phyloP scores from a whole-genome alignment of 2,888 invertebrate species.

The Synanthedon andrenaeformis region DNA sequence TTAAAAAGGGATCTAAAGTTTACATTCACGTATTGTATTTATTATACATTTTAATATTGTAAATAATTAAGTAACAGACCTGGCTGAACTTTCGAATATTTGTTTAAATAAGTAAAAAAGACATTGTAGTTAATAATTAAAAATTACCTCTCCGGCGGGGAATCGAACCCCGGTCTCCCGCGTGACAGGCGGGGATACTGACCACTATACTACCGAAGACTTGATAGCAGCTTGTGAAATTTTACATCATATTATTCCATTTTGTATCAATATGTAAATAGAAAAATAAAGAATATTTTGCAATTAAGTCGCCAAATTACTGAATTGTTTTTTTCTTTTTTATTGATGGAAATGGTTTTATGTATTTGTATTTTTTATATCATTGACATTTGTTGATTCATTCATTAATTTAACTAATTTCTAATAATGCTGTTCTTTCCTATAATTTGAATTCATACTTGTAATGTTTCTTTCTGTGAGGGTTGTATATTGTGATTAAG shows the following conservation, averaged over 20 bases:
- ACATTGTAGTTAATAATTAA: neutral
- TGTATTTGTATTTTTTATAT: too few species aligned
- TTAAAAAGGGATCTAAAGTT: too few species aligned
- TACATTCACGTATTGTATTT: too few species aligned
- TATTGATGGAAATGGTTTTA: too few species aligned
- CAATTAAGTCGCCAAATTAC: neutral
- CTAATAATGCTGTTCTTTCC: neutral
- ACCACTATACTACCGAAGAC: slow-evolving; percentile 71
- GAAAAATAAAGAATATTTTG: neutral
- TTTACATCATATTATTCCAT: neutral
- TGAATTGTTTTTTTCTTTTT: neutral
- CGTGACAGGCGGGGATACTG: slow-evolving; percentile 72
- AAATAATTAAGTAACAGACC: too few species aligned
- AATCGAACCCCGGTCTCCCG: slow-evolving; percentile 73
- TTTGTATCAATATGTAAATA: neutral
- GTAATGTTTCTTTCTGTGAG: too few species aligned
- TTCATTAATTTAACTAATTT: neutral
- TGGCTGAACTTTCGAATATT: neutral
- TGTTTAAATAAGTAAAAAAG: neutral
- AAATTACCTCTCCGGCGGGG: slow-evolving; percentile 55
- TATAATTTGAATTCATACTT: too few species aligned
- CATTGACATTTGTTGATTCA: too few species aligned
- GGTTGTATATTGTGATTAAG: too few species aligned
- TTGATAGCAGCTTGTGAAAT: fast-evolving
- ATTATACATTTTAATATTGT: too few species aligned